Percentiles rank a stretch among this genome's conserved stretches.
Evolutionary conservation across 2,797 vertebrate genomes (phyloP).

Genomic region (Lithobates sylvaticus): DNA sequence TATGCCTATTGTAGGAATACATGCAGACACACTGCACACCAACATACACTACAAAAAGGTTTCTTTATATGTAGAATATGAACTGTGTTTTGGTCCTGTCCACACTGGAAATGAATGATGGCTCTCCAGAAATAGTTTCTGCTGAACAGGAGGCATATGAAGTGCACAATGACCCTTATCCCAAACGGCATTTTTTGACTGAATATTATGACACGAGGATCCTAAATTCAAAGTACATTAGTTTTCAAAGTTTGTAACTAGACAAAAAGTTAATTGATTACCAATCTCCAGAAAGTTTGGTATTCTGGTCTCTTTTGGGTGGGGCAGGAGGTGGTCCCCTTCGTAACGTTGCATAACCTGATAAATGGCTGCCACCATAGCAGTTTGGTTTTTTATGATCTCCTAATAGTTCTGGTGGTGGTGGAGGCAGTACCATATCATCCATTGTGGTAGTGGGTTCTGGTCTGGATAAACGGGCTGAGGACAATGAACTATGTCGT

Average conservation of each 20-base stretch:
- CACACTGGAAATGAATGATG: conserved; percentile 44
- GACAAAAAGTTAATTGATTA: conserved; percentile 66
- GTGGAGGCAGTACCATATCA: conserved; percentile 92
- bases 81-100: conserved; percentile 77
- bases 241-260: conserved; percentile 48
- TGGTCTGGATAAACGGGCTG: conserved; percentile 76
- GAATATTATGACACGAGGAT: conserved; percentile 56
- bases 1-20: conserved; percentile 74
- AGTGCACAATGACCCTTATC: conserved; percentile 58
- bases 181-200: conserved; percentile 65
- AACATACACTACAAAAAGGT: conserved; percentile 75
- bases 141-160: conserved; percentile 54
- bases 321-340: conserved; percentile 91
- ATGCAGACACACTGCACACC: conserved; percentile 77
- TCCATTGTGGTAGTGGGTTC: conserved; percentile 91
- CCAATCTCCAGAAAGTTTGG: conserved; percentile 93
- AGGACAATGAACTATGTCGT: conserved; percentile 89
- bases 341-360: conserved; percentile 95
- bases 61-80: conserved; percentile 68
- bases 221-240: conserved; percentile 62
- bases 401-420: conserved; percentile 89
- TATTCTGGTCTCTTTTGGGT: conserved; percentile 92
- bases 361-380: conserved; percentile 88
- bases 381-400: conserved; percentile 82
- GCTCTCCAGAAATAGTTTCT: conserved; percentile 55